Conservation (phyloP, 2,797 vertebrate species). For the Sphenodon punctatus region DNA sequence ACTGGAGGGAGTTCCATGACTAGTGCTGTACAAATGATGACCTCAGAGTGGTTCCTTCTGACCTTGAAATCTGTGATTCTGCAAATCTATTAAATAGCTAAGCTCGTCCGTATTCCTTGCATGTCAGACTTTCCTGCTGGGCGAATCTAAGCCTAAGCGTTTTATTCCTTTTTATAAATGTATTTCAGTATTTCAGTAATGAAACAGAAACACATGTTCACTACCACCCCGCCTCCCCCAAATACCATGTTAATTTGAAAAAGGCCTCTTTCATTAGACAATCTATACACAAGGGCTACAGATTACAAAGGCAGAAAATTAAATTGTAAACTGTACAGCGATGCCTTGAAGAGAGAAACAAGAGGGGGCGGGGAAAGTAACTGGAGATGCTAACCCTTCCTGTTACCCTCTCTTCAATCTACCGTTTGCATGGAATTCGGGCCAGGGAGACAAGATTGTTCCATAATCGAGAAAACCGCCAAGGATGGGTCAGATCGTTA, state of each 20-base stretch:
- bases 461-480: neutral
- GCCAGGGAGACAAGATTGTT: constrained; percentile 16
- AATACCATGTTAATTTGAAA: constrained; percentile 76
- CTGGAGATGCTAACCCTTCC: constrained; percentile 25
- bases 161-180: constrained; percentile 24
- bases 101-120: too few relatives aligned
- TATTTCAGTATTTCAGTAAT: constrained; percentile 50
- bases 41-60: too few relatives aligned
- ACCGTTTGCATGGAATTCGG: neutral
- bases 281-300: constrained; percentile 65
- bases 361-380: constrained; percentile 27
- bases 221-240: constrained; percentile 50
- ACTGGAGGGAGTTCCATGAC: too few relatives aligned
- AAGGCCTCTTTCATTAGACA: constrained; percentile 70
- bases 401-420: constrained; percentile 19
- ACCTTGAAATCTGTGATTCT: too few relatives aligned
- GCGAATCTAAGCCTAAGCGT: constrained; percentile 8
- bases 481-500: constrained; percentile 46
- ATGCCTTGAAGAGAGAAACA: constrained; percentile 37
- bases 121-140: too few relatives aligned
- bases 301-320: constrained; percentile 72
- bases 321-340: constrained; percentile 61
- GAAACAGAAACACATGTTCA: constrained; percentile 73
- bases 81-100: too few relatives aligned
- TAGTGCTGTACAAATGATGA: too few relatives aligned